Base-by-base conservation (phyloP, 2,113 vertebrate species). In the Eonycteris spelaea region DNA sequence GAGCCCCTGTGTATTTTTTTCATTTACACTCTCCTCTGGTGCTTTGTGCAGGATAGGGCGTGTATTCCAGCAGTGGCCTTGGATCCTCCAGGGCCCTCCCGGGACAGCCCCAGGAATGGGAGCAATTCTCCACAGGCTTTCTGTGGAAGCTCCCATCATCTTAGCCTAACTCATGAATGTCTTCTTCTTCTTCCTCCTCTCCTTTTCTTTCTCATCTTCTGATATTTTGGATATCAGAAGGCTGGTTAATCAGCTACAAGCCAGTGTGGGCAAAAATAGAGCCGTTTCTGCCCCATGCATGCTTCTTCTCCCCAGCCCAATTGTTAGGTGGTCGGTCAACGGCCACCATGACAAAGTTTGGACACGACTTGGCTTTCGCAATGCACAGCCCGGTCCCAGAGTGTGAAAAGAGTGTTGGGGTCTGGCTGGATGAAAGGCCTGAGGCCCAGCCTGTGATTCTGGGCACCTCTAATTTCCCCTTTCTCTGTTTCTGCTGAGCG, bases 401-500 rank as follows among this genome's bases (percentile, higher is more conserved):
- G n/a, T 40, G n/a, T 68, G 82, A 80, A 43, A 73, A 90, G 86
- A 48, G 35, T 28, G 9, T 68, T 30, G 15, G 40, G 22, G 45
- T 30, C 92, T 79, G 57, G 43, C 30, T 92, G 78, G 61, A 79
- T 79, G 59, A 78, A 90, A 74, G 71, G 67, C 30, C 61, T 51
- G 92, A 48, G 90, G 71, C 48, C 55, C 74, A 48, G 40, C 84
- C 95, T 95, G 55, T 89, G 91, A 67, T 89, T 93, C 96, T 84
- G 70, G 57, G 53, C 77, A 75, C 82, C 68, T 94, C 88, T 94
- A 38, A 91, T 94, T 97, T 95, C 91, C 97, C 95, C 67, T 96
- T 61, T 90, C 89, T 97, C 90, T 77, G 14, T 89, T 88, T 92
- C 73, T 28, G 38, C 51, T 73, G n/a, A 84, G 86, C n/a, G 0